These are phyloP conservation scores for Drosophila bifasciata DNA, from an alignment of 1,140 invertebrate genomes.

Conservation along the genomic window DNA sequence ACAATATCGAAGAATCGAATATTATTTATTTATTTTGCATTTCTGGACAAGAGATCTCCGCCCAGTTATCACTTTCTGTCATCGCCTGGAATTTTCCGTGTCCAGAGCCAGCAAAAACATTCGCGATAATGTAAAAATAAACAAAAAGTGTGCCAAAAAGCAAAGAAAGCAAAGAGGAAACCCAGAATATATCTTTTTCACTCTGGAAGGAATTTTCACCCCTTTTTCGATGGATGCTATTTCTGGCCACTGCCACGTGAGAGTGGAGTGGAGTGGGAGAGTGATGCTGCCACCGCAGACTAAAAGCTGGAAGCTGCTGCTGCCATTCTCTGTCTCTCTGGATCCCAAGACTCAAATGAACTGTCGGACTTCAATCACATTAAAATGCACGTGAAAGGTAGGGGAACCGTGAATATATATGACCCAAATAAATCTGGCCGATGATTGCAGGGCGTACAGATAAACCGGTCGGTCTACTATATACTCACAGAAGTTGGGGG, in stretches of 20 bases:
- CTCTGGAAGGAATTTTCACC: slow-evolving; percentile 43
- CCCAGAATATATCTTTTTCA: slow-evolving; percentile 44
- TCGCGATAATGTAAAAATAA: slow-evolving; percentile 64
- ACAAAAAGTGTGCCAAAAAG: slow-evolving; percentile 69
- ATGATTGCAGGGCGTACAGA: slow-evolving; percentile 31
- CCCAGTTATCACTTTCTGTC: slow-evolving; percentile 49
- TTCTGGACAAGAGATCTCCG: slow-evolving; percentile 32
- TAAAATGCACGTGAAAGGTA: slow-evolving; percentile 39
- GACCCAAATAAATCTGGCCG: slow-evolving; percentile 57
- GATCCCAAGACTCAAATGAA: slow-evolving; percentile 63
- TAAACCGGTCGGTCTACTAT: slow-evolving; percentile 55
- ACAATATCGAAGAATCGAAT: slow-evolving; percentile 29
- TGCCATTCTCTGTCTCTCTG: slow-evolving; percentile 44
- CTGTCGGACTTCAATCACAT: slow-evolving; percentile 73
- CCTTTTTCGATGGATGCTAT: slow-evolving; percentile 32
- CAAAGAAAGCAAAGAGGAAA: slow-evolving; percentile 25
- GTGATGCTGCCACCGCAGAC: slow-evolving; percentile 25
- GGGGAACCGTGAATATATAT: slow-evolving; percentile 17
- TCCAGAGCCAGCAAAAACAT: slow-evolving; percentile 6
- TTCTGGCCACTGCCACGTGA: slow-evolving; percentile 31
- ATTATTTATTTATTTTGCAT: slow-evolving; percentile 40
- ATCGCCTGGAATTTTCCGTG: slow-evolving; percentile 31
- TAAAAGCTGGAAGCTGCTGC: slow-evolving; percentile 18
- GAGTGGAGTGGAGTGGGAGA: slow-evolving; percentile 27
- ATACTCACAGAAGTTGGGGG: background rate